phyloP scores from a whole-genome alignment of 2,888 invertebrate genomes.

The Phalangium opilio region DNA sequence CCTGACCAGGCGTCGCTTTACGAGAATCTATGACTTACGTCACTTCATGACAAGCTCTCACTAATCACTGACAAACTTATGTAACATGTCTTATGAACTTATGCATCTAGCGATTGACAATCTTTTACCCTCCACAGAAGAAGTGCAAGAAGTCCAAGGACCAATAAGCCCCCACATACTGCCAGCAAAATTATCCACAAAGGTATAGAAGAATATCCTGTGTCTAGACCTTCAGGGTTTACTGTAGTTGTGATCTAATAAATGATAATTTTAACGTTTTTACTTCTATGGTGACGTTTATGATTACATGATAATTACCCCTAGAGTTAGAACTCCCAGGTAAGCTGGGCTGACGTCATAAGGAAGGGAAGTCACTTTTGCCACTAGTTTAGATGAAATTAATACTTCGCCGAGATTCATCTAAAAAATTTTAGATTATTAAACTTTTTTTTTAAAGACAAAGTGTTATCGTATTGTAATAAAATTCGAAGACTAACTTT shows the following conservation, averaged over 20 bases:
- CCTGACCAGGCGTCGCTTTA: too few relatives aligned
- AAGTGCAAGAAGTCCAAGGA: conserved; percentile 59
- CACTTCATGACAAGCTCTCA: too few relatives aligned
- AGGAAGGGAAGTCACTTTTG: conserved; percentile 55
- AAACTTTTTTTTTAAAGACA: too few relatives aligned
- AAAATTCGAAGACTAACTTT: conserved; percentile 31
- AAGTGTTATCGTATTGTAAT: too few relatives aligned
- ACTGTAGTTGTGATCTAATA: conserved; percentile 50
- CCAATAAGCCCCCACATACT: conserved; percentile 61
- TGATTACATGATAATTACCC: neutral
- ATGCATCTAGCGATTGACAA: too few relatives aligned
- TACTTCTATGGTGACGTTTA: too few relatives aligned
- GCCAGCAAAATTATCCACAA: conserved; percentile 75
- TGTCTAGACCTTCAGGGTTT: conserved; percentile 23
- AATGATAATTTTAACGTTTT: neutral
- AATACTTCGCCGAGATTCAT: conserved; percentile 28
- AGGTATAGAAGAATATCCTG: conserved; percentile 52
- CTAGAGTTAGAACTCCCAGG: conserved; percentile 10
- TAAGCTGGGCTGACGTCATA: conserved; percentile 45
- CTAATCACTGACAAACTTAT: too few relatives aligned
- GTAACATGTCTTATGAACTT: too few relatives aligned
- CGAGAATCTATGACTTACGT: too few relatives aligned
- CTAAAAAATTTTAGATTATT: conserved; percentile 5
- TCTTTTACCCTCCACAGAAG: conserved; percentile 49
- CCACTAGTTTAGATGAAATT: conserved; percentile 57